Evolutionary conservation across 2,113 vertebrate species (phyloP).

Genomic region (Panthera uncia): DNA sequence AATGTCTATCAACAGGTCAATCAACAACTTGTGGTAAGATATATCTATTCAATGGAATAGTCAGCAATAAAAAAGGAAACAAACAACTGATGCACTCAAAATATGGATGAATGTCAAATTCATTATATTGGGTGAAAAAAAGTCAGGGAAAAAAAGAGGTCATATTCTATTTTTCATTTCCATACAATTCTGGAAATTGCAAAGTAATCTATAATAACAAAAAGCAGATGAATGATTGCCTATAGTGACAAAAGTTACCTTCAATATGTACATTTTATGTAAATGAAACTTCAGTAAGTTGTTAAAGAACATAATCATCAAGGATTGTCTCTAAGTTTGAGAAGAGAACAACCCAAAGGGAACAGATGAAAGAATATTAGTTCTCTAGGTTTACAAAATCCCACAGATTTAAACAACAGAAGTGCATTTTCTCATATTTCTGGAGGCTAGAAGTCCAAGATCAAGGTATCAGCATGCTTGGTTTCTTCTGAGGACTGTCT

Average conservation of each 20-base stretch:
- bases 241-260: neutral
- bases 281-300: neutral
- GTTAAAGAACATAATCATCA: neutral
- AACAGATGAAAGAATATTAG: neutral
- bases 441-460: neutral
- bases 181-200: neutral
- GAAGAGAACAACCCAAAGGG: neutral
- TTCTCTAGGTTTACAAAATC: neutral
- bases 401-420: neutral
- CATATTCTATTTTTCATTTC: neutral
- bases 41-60: neutral
- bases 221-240: neutral
- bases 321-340: neutral
- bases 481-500: neutral
- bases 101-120: neutral
- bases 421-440: neutral
- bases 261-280: neutral
- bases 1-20: neutral
- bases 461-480: neutral
- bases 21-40: neutral
- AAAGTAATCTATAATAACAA: neutral
- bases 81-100: neutral
- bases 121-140: neutral
- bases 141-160: neutral
- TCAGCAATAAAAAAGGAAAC: neutral